phyloP scores from a whole-genome alignment of 2,888 invertebrate species.

The Lymantria dispar region DNA sequence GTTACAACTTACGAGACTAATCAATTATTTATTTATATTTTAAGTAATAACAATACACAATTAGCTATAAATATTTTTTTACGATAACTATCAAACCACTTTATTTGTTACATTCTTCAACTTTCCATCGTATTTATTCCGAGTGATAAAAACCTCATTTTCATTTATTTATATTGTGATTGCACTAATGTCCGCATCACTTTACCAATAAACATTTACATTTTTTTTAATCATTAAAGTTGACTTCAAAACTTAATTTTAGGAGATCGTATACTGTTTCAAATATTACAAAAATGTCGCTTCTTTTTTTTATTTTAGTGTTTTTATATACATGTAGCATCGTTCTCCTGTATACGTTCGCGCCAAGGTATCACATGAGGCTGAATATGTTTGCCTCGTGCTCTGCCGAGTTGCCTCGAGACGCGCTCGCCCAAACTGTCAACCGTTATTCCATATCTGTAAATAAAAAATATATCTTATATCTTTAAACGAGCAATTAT shows the following conservation, averaged over 20 bases:
- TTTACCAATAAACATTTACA: slow-evolving; percentile 66
- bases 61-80: slow-evolving; percentile 82
- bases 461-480: too few relatives aligned
- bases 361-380: slow-evolving; percentile 37
- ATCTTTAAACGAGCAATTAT: too few relatives aligned
- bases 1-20: slow-evolving; percentile 79
- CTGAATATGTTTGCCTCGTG: slow-evolving; percentile 24
- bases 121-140: slow-evolving; percentile 63
- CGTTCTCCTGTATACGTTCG: slow-evolving; percentile 74
- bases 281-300: slow-evolving; percentile 81
- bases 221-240: slow-evolving; percentile 72
- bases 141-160: slow-evolving; percentile 48
- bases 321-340: slow-evolving; percentile 79
- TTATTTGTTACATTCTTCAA: slow-evolving; percentile 67
- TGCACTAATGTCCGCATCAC: slow-evolving; percentile 69
- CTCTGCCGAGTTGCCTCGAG: slow-evolving; percentile 17
- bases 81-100: slow-evolving; percentile 79
- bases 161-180: slow-evolving; percentile 56
- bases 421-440: slow-evolving; percentile 49
- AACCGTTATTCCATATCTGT: slow-evolving; percentile 72
- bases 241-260: slow-evolving; percentile 82
- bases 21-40: slow-evolving; percentile 81
- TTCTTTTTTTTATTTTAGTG: slow-evolving; percentile 37
- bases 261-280: slow-evolving; percentile 83
- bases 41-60: slow-evolving; percentile 83